phyloP scores from a whole-genome alignment of 2,888 invertebrate species.

The Caenorhabditis parvicauda region DNA sequence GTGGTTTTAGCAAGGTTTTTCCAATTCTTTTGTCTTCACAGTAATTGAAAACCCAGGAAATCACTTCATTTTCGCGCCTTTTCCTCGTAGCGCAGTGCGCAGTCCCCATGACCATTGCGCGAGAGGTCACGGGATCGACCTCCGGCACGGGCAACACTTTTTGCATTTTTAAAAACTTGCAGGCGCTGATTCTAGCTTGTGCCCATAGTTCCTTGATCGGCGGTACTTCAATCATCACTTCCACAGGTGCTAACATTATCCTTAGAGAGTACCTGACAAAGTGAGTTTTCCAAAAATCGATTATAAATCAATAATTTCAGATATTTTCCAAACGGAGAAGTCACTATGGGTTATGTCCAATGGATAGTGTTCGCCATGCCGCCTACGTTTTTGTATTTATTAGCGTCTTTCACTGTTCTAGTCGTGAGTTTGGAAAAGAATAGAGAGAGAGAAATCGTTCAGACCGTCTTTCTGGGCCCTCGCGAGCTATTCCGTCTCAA shows the following conservation, averaged over 20 bases:
- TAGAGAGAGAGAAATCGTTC: no score
- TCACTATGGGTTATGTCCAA: slow-evolving; percentile 32
- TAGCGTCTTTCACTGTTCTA: slow-evolving; percentile 32
- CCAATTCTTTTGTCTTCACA: no score
- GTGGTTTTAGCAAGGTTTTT: no score
- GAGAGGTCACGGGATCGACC: no score
- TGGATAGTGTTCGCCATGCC: slow-evolving; percentile 43
- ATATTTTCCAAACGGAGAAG: slow-evolving; percentile 20
- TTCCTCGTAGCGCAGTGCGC: no score
- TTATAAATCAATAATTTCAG: slow-evolving; percentile 5
- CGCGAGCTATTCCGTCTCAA: slow-evolving; percentile 2
- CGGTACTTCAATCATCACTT: slow-evolving; percentile 37
- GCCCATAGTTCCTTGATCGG: slow-evolving; percentile 39
- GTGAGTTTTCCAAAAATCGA: slow-evolving; percentile 6
- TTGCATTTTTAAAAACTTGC: no score
- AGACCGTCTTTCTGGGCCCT: no score
- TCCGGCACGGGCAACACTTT: no score
- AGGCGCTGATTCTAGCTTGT: slow-evolving; percentile 31
- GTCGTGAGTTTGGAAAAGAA: slow-evolving; percentile 7
- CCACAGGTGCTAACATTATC: slow-evolving; percentile 39
- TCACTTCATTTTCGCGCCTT: no score
- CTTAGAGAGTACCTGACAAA: slow-evolving; percentile 34
- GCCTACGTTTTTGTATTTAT: slow-evolving; percentile 29
- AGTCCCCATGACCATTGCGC: no score
- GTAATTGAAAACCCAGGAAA: no score